Evolutionary conservation across 2,888 invertebrate species (phyloP).

Genomic region (Seira sanloemensis): DNA sequence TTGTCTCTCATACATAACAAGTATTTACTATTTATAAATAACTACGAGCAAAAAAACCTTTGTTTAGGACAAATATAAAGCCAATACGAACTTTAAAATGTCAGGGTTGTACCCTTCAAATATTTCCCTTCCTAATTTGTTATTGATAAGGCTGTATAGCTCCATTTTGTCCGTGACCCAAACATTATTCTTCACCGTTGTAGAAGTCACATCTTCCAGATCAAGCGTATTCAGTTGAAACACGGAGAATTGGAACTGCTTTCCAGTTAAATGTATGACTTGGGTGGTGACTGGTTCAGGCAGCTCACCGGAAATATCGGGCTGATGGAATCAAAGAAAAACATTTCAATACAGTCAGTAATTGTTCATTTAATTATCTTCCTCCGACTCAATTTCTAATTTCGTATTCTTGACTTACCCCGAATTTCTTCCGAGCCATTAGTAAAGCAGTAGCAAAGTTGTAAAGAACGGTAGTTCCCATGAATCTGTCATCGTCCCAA

Average conservation of each 20-base stretch:
- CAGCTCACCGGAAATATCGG: slow-evolving; percentile 79
- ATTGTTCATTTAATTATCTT: too few relatives aligned
- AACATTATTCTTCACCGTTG: slow-evolving; percentile 85
- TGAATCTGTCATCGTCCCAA: slow-evolving; percentile 76
- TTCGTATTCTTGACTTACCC: slow-evolving; percentile 78
- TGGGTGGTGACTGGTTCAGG: slow-evolving; percentile 89
- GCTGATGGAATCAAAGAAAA: slow-evolving; percentile 76
- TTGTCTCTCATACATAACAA: background rate
- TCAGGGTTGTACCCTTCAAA: slow-evolving; percentile 86
- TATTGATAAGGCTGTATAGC: slow-evolving; percentile 82
- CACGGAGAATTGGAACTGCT: slow-evolving; percentile 86
- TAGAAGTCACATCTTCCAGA: slow-evolving; percentile 78
- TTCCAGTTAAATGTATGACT: slow-evolving; percentile 88
- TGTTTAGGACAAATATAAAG: slow-evolving; percentile 80
- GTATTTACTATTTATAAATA: background rate
- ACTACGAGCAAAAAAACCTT: background rate
- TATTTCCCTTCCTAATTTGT: slow-evolving; percentile 81
- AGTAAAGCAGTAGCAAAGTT: slow-evolving; percentile 86
- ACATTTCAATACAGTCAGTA: too few relatives aligned
- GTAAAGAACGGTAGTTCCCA: slow-evolving; percentile 84
- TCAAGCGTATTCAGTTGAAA: slow-evolving; percentile 90
- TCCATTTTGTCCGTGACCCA: slow-evolving; percentile 82
- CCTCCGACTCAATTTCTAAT: background rate
- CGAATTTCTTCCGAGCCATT: slow-evolving; percentile 85
- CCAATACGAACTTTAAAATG: slow-evolving; percentile 86